Base-by-base conservation (phyloP, 2,888 invertebrate species). In the Tachina lurida region DNA sequence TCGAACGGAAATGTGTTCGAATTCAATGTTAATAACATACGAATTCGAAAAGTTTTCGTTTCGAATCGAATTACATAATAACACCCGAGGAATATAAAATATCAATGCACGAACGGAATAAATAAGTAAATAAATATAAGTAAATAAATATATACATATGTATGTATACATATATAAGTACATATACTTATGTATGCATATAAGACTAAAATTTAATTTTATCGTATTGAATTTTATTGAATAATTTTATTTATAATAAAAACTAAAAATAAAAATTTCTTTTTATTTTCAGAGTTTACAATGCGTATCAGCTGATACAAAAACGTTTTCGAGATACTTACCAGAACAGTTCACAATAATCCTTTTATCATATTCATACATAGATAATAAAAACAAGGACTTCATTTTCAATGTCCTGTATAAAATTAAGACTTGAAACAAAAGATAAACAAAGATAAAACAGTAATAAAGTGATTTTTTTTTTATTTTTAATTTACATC, bases 241-340 rank as follows among this genome's bases (percentile, higher is more conserved):
- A 7, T 31, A 31, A 47, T 47, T 47, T 47, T 49, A 10, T 49
- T 49, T 49, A n/a, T 12, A 49, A 49, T 7, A 52, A 31, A n/a
- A 31, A 56, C 13, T 56, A 56, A 56, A 31, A 31, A 22, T 31
- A 56, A 56, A 31, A 47, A 47, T 47, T n/a, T 15, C 9, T 54
- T 68, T 77, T 60, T 71, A 10, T 12, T 86, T 93, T 84, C 73
- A 95, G 95, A 84, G 94, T 96, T 67, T 93, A 95, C 87, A 95
- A 94, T 90, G 96, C 96, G 8, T 96, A 95, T 78, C 96, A 96
- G 89, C 94, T 95, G 90, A 93, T 96, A 88, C 96, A 96, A 92
- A 95, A 95, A 90, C 94, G 95, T 80, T 95, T 96, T 92, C 93
- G 94, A 87, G 95, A 95, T 91, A 95, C 95, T 43, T 96, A 96